Evolutionary conservation across 2,888 invertebrate genomes (phyloP), one percentile per base, ranked within the genome.

Genomic region (Ethmia dodecea): DNA sequence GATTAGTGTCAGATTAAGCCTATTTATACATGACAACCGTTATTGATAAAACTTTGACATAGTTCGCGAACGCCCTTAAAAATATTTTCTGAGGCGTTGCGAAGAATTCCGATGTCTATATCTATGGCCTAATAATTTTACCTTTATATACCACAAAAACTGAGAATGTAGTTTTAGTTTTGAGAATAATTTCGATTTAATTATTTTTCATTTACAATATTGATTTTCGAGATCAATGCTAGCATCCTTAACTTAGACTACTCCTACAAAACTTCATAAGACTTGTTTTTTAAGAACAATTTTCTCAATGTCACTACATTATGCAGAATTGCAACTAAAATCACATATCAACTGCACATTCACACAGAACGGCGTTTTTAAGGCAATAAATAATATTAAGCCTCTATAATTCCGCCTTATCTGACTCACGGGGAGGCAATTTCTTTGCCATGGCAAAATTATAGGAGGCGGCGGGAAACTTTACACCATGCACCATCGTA

Each of bases 41-140:
- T 72, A 73, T 75, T 58, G 74, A 75, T 64, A 67, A 68, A 75
- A 73, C 73, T 60, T 55, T 42, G 45, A 47, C 44, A 55, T 41
- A 44, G 8, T 33, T 33, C 14, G 20, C 11, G 14, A 31, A 13
- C 14, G 31, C 8, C 5, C 18, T 5, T 18, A n/a, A n/a, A n/a
- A n/a, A n/a, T n/a, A n/a, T n/a, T n/a, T n/a, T n/a, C n/a, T n/a
- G n/a, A n/a, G n/a, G n/a, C n/a, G n/a, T n/a, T n/a, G n/a, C n/a
- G n/a, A n/a, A n/a, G n/a, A n/a, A n/a, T n/a, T n/a, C n/a, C n/a
- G n/a, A n/a, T n/a, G n/a, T n/a, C n/a, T n/a, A n/a, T n/a, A n/a
- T n/a, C n/a, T n/a, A n/a, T n/a, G n/a, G n/a, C n/a, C n/a, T n/a
- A n/a, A n/a, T n/a, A n/a, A n/a, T n/a, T n/a, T n/a, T n/a, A n/a